phyloP scores from a whole-genome alignment of 1,140 invertebrate species.

The Eumeta japonica region DNA sequence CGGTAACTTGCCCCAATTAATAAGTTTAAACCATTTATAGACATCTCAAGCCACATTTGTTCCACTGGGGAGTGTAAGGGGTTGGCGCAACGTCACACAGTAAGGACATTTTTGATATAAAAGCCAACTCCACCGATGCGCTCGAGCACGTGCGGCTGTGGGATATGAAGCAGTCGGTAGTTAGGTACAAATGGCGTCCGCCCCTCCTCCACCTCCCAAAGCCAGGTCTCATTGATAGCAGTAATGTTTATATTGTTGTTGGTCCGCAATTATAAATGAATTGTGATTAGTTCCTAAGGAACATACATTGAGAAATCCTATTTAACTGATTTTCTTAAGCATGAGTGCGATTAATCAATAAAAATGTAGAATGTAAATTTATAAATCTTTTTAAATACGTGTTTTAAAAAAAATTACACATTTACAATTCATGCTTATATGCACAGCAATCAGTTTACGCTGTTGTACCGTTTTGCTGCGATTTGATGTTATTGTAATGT shows the following conservation, averaged over 20 bases:
- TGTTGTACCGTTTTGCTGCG: too few species aligned
- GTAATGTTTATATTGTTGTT: background rate
- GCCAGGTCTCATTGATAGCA: too few species aligned
- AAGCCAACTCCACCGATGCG: constrained; percentile 5
- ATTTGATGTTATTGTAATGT: too few species aligned
- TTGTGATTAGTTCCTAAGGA: constrained; percentile 4
- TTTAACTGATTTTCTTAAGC: too few species aligned
- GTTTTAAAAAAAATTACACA: too few species aligned
- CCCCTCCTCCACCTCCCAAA: background rate
- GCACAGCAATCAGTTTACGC: too few species aligned
- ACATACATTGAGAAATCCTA: constrained; percentile 3
- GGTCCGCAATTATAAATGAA: background rate
- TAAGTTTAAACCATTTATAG: background rate
- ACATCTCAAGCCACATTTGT: constrained; percentile 6
- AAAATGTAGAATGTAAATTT: too few species aligned
- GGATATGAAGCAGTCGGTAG: constrained; percentile 6
- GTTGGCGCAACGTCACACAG: background rate
- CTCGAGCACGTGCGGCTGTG: background rate
- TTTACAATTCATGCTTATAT: too few species aligned
- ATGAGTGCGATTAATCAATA: too few species aligned
- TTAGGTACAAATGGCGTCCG: constrained; percentile 1
- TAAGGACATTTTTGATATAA: background rate
- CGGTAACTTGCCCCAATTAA: constrained; percentile 5
- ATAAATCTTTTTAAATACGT: too few species aligned
- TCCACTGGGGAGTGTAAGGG: background rate